Base-by-base conservation (phyloP, 2,888 invertebrate species). In the Meganola albula region DNA sequence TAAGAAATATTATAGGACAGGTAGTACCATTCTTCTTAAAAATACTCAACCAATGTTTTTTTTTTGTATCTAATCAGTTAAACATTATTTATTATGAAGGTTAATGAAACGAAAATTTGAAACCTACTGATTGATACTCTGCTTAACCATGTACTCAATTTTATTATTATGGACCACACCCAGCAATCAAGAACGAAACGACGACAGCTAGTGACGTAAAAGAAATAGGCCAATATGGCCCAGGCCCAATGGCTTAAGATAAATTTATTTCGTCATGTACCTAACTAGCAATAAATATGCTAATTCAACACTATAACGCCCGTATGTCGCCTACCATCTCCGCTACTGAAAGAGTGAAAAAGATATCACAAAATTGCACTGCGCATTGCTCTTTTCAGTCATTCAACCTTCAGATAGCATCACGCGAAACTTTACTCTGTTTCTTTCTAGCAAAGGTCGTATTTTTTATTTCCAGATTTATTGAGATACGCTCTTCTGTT, bases 321-420 rank as follows among this genome's bases (percentile, higher is more conserved):
- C 83, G 77, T 83, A 84, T 82, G 84, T 83, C 82, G 83, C 79
- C 80, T 71, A 68, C 66, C 63, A 61, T 59, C 64, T 64, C 61
- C 62, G 60, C 71, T 74, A 74, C 74, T 73, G 77, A 77, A 77
- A 77, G 77, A 82, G 79, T 77, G 80, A 82, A 84, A 84, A 84
- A 85, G 83, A 84, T 80, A 82, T 83, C 82, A 77, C 78, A 71
- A 74, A 80, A 83, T 84, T 84, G 79, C 83, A 84, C 79, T 80
- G 84, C 83, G 83, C 83, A 84, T 75, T 74, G 73, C 79, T 78
- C 74, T 80, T 82, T 83, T 77, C 82, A 74, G 82, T 72, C 75
- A 74, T 73, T 74, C 75, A 76, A 57, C 71, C 75, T 74, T 73
- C 65, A 49, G 53, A 49, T 31, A 44, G 44, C 53, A 64, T 58